A percentile compares a stretch with the other conserved stretches of the same genome.
Conservation (phyloP, 2,888 invertebrate species). For the Platycheirus albimanus region DNA sequence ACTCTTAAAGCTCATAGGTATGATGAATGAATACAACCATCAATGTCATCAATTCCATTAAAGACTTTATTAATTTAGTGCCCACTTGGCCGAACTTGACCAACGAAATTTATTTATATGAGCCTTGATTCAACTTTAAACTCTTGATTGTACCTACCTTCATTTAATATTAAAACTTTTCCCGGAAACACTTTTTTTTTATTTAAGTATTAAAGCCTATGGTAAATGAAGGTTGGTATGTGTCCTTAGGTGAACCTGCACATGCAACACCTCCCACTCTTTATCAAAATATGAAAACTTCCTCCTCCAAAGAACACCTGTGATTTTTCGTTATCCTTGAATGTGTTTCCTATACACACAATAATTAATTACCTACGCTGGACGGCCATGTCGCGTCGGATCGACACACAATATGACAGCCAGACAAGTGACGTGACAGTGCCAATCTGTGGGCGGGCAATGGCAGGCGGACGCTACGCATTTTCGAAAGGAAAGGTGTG, state of each 20-base stretch:
- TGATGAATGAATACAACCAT: slow-evolving; percentile 10
- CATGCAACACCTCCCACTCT: not conserved
- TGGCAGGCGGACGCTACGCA: not conserved
- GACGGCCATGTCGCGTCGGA: slow-evolving; percentile 1
- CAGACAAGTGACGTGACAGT: slow-evolving; percentile 33
- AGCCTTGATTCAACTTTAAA: slow-evolving; percentile 44
- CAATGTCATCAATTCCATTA: slow-evolving; percentile 26
- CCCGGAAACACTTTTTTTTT: not conserved
- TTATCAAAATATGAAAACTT: slow-evolving; percentile 10
- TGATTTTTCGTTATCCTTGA: slow-evolving; percentile 50
- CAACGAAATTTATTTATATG: slow-evolving; percentile 32
- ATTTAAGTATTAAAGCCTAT: not conserved
- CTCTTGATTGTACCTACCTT: not conserved
- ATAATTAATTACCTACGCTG: slow-evolving; percentile 54
- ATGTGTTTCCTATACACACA: slow-evolving; percentile 51
- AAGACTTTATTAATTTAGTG: slow-evolving; percentile 43
- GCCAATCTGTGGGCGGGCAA: slow-evolving; percentile 38
- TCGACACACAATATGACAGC: slow-evolving; percentile 23
- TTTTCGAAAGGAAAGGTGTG: slow-evolving; percentile 34
- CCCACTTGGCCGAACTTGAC: slow-evolving; percentile 1
- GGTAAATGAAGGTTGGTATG: not conserved
- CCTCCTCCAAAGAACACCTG: slow-evolving; percentile 50
- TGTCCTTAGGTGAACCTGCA: not conserved
- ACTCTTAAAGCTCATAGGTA: slow-evolving; percentile 10
- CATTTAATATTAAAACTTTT: not conserved